A percentile compares a stretch with the other conserved stretches of the same genome.
These are phyloP conservation scores for Chlamydotis undulata DNA, from an alignment of 2,113 vertebrate genomes.

Conservation along the genomic window DNA sequence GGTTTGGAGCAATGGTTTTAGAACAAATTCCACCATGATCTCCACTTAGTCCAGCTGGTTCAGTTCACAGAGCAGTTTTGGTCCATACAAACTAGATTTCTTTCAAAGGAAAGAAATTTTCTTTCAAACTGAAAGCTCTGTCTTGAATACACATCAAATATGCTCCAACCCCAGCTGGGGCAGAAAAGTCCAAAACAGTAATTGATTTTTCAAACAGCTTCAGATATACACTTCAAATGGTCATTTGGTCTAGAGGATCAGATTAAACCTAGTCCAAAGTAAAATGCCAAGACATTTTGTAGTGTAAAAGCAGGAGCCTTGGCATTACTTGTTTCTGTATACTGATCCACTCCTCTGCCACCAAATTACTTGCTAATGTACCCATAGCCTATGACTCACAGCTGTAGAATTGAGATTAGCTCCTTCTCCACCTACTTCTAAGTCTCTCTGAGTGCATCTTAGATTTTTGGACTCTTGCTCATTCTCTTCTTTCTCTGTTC, in stretches of 20 bases:
- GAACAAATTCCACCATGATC: background rate
- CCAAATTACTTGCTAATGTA: background rate
- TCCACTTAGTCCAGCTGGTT: background rate
- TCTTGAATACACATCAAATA: background rate
- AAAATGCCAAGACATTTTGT: background rate
- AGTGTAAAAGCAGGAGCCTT: background rate
- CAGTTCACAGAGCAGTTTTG: background rate
- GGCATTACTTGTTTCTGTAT: background rate
- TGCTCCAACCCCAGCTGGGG: background rate
- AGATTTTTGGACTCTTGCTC: conserved; percentile 10
- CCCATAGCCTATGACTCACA: conserved; percentile 10
- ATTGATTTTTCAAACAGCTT: background rate
- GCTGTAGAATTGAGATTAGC: conserved; percentile 15
- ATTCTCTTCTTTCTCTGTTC: background rate
- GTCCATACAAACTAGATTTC: background rate
- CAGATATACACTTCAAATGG: background rate
- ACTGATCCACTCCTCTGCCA: background rate
- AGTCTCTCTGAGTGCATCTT: background rate
- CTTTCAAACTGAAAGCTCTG: background rate
- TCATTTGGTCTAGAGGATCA: background rate
- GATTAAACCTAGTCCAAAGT: background rate
- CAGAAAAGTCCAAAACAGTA: background rate
- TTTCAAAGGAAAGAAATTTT: background rate
- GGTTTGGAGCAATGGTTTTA: background rate
- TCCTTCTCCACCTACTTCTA: background rate